These are phyloP conservation scores for Anser cygnoides DNA, from an alignment of 2,113 vertebrate genomes.

Conservation along the genomic window DNA sequence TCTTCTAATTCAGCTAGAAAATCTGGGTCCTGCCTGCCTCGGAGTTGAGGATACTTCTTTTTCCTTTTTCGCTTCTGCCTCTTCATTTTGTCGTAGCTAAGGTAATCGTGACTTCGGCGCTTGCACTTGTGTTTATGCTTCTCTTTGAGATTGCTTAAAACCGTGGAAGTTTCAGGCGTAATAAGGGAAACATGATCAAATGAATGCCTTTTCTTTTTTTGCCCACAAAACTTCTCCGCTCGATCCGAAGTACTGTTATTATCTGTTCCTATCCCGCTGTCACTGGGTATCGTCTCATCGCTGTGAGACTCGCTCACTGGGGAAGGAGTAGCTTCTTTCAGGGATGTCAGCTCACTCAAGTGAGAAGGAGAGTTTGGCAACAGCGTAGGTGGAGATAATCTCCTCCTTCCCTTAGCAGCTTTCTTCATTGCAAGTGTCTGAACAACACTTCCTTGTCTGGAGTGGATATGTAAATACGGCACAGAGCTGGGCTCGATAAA, in stretches of 20 bases:
- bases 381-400: slow-evolving; percentile 81
- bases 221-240: slow-evolving; percentile 83
- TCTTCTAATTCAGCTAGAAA: slow-evolving; percentile 93
- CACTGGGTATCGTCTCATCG: slow-evolving; percentile 90
- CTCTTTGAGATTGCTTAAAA: slow-evolving; percentile 85
- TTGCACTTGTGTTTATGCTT: slow-evolving; percentile 93
- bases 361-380: slow-evolving; percentile 86
- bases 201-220: slow-evolving; percentile 83
- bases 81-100: slow-evolving; percentile 90
- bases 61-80: slow-evolving; percentile 94
- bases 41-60: slow-evolving; percentile 93
- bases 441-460: slow-evolving; percentile 72
- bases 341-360: slow-evolving; percentile 84
- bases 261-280: slow-evolving; percentile 92
- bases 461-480: slow-evolving; percentile 81
- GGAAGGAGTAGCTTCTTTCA: slow-evolving; percentile 93
- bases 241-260: slow-evolving; percentile 92
- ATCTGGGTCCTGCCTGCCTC: slow-evolving; percentile 89
- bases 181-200: slow-evolving; percentile 85
- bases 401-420: slow-evolving; percentile 77
- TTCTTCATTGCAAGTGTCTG: slow-evolving; percentile 90
- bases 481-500: slow-evolving; percentile 92
- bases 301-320: slow-evolving; percentile 96
- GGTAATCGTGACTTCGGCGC: slow-evolving; percentile 86
- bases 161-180: slow-evolving; percentile 73